phyloP scores from a whole-genome alignment of 1,140 invertebrate genomes.

The Ericerus pela region DNA sequence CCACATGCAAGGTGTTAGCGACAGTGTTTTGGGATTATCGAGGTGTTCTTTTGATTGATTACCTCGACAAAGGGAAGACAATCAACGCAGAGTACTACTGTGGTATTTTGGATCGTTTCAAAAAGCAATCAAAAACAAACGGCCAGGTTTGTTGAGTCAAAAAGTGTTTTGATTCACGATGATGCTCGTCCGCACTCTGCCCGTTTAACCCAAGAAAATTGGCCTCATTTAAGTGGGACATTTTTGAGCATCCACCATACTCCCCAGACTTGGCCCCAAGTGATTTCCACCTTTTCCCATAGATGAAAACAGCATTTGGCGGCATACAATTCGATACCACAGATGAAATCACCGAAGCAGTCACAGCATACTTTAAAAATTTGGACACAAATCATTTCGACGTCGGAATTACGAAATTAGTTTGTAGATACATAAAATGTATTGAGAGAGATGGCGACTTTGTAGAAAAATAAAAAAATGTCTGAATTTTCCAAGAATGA shows the following conservation, averaged over 20 bases:
- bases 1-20: conserved; percentile 24
- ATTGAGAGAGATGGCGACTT: conserved; percentile 13
- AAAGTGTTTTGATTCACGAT: conserved; percentile 24
- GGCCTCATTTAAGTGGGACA: conserved; percentile 24
- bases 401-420: conserved; percentile 7
- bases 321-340: conserved; percentile 15
- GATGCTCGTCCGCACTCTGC: conserved; percentile 27
- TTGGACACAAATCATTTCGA: conserved; percentile 1
- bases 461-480: conserved; percentile 9
- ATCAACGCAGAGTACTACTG: conserved; percentile 17
- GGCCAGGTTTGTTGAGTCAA: conserved; percentile 17
- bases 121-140: conserved; percentile 21
- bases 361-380: conserved; percentile 3
- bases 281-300: conserved; percentile 26
- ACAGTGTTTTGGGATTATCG: conserved; percentile 23
- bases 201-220: conserved; percentile 17
- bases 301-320: conserved; percentile 17
- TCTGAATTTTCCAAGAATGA: neutral
- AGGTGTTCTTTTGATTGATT: conserved; percentile 16
- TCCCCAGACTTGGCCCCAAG: conserved; percentile 25
- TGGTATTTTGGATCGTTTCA: conserved; percentile 13
- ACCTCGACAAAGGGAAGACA: neutral
- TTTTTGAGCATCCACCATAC: conserved; percentile 28
- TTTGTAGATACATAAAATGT: conserved; percentile 1
- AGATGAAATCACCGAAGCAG: conserved; percentile 1